Conservation (phyloP, 2,797 vertebrate species). For the Coracias cyanogaster region DNA sequence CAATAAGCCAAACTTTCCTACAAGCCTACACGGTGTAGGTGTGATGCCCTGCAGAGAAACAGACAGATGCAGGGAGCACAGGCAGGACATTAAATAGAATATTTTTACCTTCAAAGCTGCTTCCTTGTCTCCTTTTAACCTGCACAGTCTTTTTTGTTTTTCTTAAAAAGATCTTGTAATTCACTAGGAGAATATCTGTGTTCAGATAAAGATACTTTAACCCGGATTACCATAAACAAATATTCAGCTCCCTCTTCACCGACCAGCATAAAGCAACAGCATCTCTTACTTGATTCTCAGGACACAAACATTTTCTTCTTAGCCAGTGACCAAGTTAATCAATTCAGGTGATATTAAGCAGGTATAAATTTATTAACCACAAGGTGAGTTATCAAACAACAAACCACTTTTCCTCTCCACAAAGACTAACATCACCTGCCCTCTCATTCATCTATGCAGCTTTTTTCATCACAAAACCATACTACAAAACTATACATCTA, state of each 20-base stretch:
- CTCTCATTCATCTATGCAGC: not conserved
- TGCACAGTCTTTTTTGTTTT: not conserved
- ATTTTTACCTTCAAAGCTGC: constrained; percentile 44
- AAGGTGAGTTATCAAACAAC: not conserved
- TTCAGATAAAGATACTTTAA: not conserved
- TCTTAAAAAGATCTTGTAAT: not conserved
- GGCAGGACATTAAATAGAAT: constrained; percentile 37
- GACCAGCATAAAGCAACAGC: not conserved
- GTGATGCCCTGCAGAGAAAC: constrained; percentile 42
- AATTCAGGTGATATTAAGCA: not conserved
- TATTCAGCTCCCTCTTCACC: not conserved
- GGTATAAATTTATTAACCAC: not conserved
- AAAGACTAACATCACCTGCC: not conserved
- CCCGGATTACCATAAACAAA: not conserved
- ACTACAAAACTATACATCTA: not conserved
- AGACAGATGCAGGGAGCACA: not conserved
- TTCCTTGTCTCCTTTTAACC: constrained; percentile 13
- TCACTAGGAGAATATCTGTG: not conserved
- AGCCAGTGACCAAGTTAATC: not conserved
- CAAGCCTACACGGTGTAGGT: not conserved
- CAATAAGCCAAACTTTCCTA: not conserved
- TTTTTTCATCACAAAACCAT: not conserved
- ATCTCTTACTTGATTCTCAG: not conserved
- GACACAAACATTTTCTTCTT: not conserved
- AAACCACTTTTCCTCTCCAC: not conserved